Conservation (phyloP, 2,888 invertebrate species). For the Gryllus longicercus region DNA sequence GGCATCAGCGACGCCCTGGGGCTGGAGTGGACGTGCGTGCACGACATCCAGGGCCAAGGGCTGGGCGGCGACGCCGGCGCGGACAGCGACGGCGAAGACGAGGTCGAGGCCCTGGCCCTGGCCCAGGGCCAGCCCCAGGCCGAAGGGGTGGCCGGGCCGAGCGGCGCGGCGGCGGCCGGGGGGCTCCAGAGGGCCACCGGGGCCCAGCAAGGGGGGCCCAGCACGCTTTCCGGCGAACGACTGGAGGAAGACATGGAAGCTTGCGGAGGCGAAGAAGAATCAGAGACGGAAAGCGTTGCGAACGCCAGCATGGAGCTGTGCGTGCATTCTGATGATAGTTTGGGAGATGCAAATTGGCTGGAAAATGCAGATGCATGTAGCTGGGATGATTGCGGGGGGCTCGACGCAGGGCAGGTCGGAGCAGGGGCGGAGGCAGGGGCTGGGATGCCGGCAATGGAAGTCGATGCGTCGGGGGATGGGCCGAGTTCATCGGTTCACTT, state of each 20-base stretch:
- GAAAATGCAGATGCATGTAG: neutral
- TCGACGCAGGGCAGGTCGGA: neutral
- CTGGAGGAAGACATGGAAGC: neutral
- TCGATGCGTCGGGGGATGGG: too few species aligned
- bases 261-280: neutral
- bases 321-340: neutral
- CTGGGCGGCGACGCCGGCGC: neutral
- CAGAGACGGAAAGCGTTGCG: neutral
- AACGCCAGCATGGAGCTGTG: neutral
- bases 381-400: too few species aligned
- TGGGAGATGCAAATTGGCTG: neutral
- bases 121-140: neutral
- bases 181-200: constrained; percentile 67
- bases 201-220: constrained; percentile 58
- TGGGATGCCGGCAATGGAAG: too few species aligned
- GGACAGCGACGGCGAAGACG: constrained; percentile 20
- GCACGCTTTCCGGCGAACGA: constrained; percentile 34
- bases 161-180: constrained; percentile 50
- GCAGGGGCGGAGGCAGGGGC: too few species aligned
- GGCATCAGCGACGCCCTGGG: too few species aligned
- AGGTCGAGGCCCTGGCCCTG: constrained; percentile 32
- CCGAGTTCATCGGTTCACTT: too few species aligned
- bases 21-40: constrained; percentile 84
- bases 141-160: neutral
- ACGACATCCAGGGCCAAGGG: constrained; percentile 77